Evolutionary conservation across 1,140 invertebrate genomes (phyloP), one percentile per base, ranked within the genome.

Genomic region (Ostrea denselamellosa): DNA sequence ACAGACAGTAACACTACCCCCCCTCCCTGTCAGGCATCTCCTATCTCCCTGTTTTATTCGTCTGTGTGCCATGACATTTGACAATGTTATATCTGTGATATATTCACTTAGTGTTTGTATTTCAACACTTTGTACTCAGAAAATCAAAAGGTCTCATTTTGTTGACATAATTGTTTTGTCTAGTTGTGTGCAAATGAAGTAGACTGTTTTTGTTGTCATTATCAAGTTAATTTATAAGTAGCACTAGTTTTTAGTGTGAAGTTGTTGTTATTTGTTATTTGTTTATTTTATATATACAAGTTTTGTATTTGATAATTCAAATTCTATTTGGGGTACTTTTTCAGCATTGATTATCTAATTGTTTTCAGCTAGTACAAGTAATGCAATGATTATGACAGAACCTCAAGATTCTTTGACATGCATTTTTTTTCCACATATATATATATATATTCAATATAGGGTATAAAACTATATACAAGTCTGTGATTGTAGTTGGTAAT

Each of bases 171-270:
- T 44, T 44, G n/a, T 44, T 62, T 77, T 34, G 68, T 28, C 68
- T 12, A 77, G 28, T 77, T 77, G 68, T 77, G 68, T 77, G 68
- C 22, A 77, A 77, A 77, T 77, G 68, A 25, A 14, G 28, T 77
- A 77, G 68, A 28, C 5, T 62, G 12, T 28, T 28, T 14, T 34
- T 77, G 68, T 77, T 28, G 12, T 77, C 22, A 28, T 77, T 34
- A 44, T 77, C 14, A 34, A 34, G 12, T 77, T 34, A 77, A 28
- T 77, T 77, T 71, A 28, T 28, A 14, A 77, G 68, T 77, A 25
- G 22, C 68, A 77, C 68, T 77, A 77, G 25, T 34, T 77, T 77
- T 77, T 77, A 77, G 68, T 77, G 68, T 77, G 68, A 62, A 62
- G n/a, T 77, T 77, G 68, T 77, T 77, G 28, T 34, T 25, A 8